Base-by-base conservation (phyloP, 2,113 vertebrate species). In the Festucalex cinctus region DNA sequence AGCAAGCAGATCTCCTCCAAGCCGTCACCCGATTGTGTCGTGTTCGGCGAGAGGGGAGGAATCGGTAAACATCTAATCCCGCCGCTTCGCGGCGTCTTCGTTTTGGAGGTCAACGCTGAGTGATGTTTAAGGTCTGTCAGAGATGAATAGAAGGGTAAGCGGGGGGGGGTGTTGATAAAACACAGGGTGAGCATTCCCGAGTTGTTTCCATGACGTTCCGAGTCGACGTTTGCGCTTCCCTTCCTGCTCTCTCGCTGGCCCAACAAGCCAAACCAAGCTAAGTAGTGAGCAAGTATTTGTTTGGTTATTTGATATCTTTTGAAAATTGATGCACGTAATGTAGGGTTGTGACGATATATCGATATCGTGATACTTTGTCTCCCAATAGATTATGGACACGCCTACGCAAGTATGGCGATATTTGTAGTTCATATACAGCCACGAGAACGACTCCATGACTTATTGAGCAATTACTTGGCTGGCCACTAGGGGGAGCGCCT, bases 201-300 rank as follows among this genome's bases (percentile, higher is more conserved):
- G 20, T 22, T 37, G 59, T 62, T 62, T 37, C 37, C n/a, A 22
- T 62, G n/a, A 60, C 7, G 14, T 57, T 57, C 3, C 3, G 0
- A 32, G 13, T 57, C 54, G 32, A 57, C 26, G 6, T 32, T 80
- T 77, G 35, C 65, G 62, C 73, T 75, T 77, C 74, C 74, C 60
- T 65, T 39, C 61, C 77, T 71, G 66, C 82, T 79, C 73, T 44
- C 24, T 68, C 76, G 51, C 88, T 86, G 83, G 79, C 86, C 90
- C 79, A 84, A 89, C 84, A 86, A n/a, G 56, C 68, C 68, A 70
- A 22, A 9, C 22, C 20, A 51, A 51, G 39, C 9, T 3, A 51
- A 51, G 8, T 9, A 22, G n/a, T 6, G 48, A 51, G n/a, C n/a
- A n/a, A n/a, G n/a, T n/a, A n/a, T n/a, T 51, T 51, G 8, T 9